Conservation (phyloP, 1,140 invertebrate genomes). For the Odontomachus brunneus region DNA sequence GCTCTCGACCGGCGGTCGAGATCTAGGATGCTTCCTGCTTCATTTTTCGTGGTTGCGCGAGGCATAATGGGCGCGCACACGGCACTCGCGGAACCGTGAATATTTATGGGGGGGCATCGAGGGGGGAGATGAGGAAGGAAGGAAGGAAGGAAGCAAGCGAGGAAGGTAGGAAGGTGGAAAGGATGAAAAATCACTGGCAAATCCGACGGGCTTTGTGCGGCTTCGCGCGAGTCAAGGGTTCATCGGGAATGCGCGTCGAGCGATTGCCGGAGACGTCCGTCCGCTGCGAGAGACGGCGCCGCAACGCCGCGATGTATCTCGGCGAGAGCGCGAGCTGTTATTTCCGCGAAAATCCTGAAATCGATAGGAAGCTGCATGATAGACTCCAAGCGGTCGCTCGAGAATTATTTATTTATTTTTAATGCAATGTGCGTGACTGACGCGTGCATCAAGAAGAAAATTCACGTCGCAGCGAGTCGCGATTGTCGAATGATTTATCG, state of each 20-base stretch:
- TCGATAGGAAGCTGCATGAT: slow-evolving; percentile 19
- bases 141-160: neutral
- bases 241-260: slow-evolving; percentile 41
- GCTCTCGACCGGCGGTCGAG: neutral
- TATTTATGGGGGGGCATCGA: slow-evolving; percentile 55
- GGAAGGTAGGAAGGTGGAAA: slow-evolving; percentile 54
- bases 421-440: too few relatives aligned
- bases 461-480: neutral
- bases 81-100: slow-evolving; percentile 32
- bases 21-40: slow-evolving; percentile 33
- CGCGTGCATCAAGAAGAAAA: too few relatives aligned
- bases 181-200: slow-evolving; percentile 56
- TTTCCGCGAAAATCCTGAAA: slow-evolving; percentile 10
- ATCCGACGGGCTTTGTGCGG: slow-evolving; percentile 51
- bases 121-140: too few relatives aligned
- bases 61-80: slow-evolving; percentile 44
- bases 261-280: slow-evolving; percentile 39
- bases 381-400: neutral
- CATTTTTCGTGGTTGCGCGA: slow-evolving; percentile 28
- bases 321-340: slow-evolving; percentile 5
- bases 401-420: neutral
- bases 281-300: neutral
- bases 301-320: slow-evolving; percentile 6
- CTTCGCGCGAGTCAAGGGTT: slow-evolving; percentile 29
- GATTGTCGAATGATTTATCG: slow-evolving; percentile 12